Evolutionary conservation across 2,797 vertebrate species (phyloP), one percentile per base, ranked within the genome.

Genomic region (Sebastolobus altivelis): DNA sequence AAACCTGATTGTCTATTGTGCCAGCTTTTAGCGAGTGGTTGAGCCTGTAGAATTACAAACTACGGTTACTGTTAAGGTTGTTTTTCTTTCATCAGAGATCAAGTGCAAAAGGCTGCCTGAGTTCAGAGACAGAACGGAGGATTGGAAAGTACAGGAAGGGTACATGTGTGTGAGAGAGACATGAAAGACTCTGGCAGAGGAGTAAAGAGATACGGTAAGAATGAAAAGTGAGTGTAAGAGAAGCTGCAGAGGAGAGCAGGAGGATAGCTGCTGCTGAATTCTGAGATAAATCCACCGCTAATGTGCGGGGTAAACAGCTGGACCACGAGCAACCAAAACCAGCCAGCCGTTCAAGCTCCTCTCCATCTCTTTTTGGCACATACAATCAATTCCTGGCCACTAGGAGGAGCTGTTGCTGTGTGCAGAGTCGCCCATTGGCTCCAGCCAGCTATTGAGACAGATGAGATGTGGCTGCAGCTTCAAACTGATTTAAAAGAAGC

Each of bases 401-500:
- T 92, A 95, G 95, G 94, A 94, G 95, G 95, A 91, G 95, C 90
- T 94, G 91, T 95, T 95, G 94, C 91, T 87, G 92, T 95, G 88
- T 81, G 82, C 80, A 92, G 85, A 35, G 85, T 72, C 71, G 49
- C 38, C 76, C 60, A 55, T n/a, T 79, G 20, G 75, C 88, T 76
- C 66, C 31, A 75, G 88, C 77, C 90, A 79, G 56, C 84, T 88
- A 92, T 88, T 92, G 89, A 94, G 93, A 94, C 92, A 93, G 91
- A 95, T 95, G 94, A 95, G 94, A 95, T 94, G 93, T 88, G 93
- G 92, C 95, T 94, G 82, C 87, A 88, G 93, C 90, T 94, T 94
- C 92, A 95, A 94, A 94, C 93, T 95, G 95, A 95, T 96, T 95
- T 95, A 94, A 94, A 94, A 91, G 89, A 95, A 94, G 93, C 92